Base-by-base conservation (phyloP, 1,140 invertebrate species). In the Trachymyrmex cornetzi region DNA sequence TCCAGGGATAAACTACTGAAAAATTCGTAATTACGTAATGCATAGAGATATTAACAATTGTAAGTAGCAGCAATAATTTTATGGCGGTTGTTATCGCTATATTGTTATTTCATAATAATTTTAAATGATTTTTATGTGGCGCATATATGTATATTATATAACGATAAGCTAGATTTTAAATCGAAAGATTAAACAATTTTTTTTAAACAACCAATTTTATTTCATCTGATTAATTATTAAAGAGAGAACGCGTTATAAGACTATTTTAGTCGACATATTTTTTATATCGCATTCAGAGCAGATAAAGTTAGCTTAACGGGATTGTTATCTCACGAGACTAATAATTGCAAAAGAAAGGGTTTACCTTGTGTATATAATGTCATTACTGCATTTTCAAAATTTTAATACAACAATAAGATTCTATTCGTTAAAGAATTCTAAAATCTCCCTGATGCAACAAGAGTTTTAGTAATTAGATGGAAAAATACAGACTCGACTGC, bases 321-420 rank as follows among this genome's bases (percentile, higher is more conserved):
- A 66, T 34, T 66, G 63, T 57, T n/a, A 34, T 1, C 27, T n/a
- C 27, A 22, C 11, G 11, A 22, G 9, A 30, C 11, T 74, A n/a
- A 74, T 57, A n/a, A 72, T 72, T 72, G 27, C 9, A 74, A 30
- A 19, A 11, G 57, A 55, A 34, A 74, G 5, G 4, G n/a, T 67
- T 67, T 4, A 4, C 30, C n/a, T 22, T 67, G 11, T 38, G n/a
- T 55, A 34, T 34, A 7, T 30, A n/a, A 67, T 44, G 34, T 67
- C 34, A 44, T 4, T 30, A 0, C 16, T 7, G 9, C n/a, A 22
- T 44, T 67, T 44, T 38, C n/a, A 44, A n/a, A 22, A 44, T 67
- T 67, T 67, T 2, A 0, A 67, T 34, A 67, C n/a, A 67, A 5
- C n/a, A 22, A 67, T 38, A 67, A 22, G 38, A 9, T 67, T 67